phyloP scores from a whole-genome alignment of 2,113 vertebrate species.

The Raja brachyura region DNA sequence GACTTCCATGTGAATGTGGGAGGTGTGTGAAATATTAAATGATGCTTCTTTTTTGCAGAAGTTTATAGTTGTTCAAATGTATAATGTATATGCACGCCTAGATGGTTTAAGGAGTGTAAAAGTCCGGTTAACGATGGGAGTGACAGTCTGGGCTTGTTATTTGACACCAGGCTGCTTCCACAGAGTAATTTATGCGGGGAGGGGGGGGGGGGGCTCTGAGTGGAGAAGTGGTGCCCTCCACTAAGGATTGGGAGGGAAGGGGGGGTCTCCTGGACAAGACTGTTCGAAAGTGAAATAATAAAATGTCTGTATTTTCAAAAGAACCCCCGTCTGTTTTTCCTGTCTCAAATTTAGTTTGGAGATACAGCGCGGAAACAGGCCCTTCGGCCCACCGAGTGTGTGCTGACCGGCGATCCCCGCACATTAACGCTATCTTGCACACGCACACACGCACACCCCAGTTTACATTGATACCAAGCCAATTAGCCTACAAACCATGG shows the following conservation, averaged over 20 bases:
- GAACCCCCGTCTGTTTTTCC: background rate
- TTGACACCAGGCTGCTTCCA: background rate
- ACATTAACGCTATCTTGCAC: too few relatives aligned
- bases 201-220: too few relatives aligned
- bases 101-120: background rate
- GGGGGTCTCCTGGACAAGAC: background rate
- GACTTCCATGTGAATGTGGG: background rate
- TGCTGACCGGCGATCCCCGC: too few relatives aligned
- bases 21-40: background rate
- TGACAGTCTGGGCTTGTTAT: background rate
- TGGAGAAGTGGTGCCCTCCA: too few relatives aligned
- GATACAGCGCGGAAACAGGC: too few relatives aligned
- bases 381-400: too few relatives aligned
- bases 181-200: background rate
- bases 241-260: too few relatives aligned
- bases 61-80: background rate
- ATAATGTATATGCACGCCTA: background rate
- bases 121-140: background rate
- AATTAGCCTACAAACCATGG: too few relatives aligned
- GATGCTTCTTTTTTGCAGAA: slow-evolving; percentile 10
- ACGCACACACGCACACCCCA: too few relatives aligned
- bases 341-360: background rate
- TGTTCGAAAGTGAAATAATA: background rate
- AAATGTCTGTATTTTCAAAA: background rate
- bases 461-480: too few relatives aligned